These are phyloP conservation scores for Cetonia aurata DNA, from an alignment of 2,888 invertebrate genomes.

Conservation along the genomic window DNA sequence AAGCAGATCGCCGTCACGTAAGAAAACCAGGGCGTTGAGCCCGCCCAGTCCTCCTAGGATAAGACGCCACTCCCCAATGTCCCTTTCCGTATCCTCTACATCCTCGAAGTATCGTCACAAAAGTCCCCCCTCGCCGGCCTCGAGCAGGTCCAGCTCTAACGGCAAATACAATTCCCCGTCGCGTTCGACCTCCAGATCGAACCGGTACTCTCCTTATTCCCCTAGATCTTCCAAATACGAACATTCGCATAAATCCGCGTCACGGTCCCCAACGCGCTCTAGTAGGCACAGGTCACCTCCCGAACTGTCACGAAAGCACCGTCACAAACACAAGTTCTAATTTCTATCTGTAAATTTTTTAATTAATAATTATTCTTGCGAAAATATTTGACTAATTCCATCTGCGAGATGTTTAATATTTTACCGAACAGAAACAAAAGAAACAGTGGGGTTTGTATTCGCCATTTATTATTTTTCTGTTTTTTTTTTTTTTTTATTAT, in stretches of 20 bases:
- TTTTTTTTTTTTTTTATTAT: too few species aligned
- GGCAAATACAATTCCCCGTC: slow-evolving; percentile 62
- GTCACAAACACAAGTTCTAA: slow-evolving; percentile 71
- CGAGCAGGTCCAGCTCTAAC: slow-evolving; percentile 54
- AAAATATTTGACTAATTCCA: slow-evolving; percentile 25
- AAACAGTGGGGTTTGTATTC: slow-evolving; percentile 29
- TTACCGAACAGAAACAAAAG: not conserved
- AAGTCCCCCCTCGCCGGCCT: slow-evolving; percentile 60
- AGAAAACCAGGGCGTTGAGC: slow-evolving; percentile 61
- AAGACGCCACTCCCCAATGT: slow-evolving; percentile 62
- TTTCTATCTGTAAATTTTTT: slow-evolving; percentile 7
- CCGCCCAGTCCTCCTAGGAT: slow-evolving; percentile 65
- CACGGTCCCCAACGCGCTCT: slow-evolving; percentile 44
- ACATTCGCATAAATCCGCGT: slow-evolving; percentile 46
- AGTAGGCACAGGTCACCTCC: slow-evolving; percentile 58
- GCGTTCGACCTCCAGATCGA: slow-evolving; percentile 51
- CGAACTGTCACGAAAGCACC: slow-evolving; percentile 68
- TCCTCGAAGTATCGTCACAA: slow-evolving; percentile 56
- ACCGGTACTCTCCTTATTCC: slow-evolving; percentile 61
- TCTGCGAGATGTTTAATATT: slow-evolving; percentile 23
- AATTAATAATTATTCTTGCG: not conserved
- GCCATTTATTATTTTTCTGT: too few species aligned
- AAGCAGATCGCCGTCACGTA: slow-evolving; percentile 65
- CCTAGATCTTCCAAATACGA: slow-evolving; percentile 59
- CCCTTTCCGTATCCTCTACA: slow-evolving; percentile 55